Conservation (phyloP, 2,888 invertebrate genomes). For the Cyclophora punctaria region DNA sequence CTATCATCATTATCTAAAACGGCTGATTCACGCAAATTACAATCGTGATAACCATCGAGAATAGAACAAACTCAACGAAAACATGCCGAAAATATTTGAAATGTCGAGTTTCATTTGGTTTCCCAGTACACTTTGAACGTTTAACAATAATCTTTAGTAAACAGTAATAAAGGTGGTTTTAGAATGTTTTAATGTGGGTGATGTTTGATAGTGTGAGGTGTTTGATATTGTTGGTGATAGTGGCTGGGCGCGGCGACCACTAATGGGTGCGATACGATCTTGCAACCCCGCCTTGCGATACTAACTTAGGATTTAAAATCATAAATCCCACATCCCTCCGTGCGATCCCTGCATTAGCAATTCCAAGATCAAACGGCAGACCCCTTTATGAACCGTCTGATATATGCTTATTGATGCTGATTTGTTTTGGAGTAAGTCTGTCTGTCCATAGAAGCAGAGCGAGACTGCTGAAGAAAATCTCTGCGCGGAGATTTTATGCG, state of each 20-base stretch:
- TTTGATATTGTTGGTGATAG: constrained; percentile 55
- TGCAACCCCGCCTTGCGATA: constrained; percentile 58
- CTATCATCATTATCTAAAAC: constrained; percentile 50
- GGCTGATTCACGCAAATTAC: constrained; percentile 66
- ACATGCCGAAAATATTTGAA: constrained; percentile 45
- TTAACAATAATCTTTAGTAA: constrained; percentile 21
- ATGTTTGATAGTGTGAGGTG: constrained; percentile 35
- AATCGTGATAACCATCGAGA: constrained; percentile 39
- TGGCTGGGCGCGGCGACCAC: constrained; percentile 61
- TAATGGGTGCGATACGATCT: constrained; percentile 69
- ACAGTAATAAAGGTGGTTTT: constrained; percentile 19
- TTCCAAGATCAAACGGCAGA: too few species aligned
- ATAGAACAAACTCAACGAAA: constrained; percentile 30
- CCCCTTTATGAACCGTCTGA: too few species aligned
- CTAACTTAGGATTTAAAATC: constrained; percentile 4
- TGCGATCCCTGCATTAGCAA: too few species aligned
- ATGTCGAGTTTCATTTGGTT: constrained; percentile 38
- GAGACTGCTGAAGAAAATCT: too few species aligned
- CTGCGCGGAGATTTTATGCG: too few species aligned
- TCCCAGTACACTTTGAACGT: constrained; percentile 4
- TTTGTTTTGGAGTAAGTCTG: too few species aligned
- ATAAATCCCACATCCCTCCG: too few species aligned
- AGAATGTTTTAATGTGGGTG: constrained; percentile 17
- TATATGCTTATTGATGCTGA: too few species aligned
- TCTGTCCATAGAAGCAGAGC: too few species aligned